phyloP scores from a whole-genome alignment of 2,797 vertebrate genomes.

The Gobio occitaniae region DNA sequence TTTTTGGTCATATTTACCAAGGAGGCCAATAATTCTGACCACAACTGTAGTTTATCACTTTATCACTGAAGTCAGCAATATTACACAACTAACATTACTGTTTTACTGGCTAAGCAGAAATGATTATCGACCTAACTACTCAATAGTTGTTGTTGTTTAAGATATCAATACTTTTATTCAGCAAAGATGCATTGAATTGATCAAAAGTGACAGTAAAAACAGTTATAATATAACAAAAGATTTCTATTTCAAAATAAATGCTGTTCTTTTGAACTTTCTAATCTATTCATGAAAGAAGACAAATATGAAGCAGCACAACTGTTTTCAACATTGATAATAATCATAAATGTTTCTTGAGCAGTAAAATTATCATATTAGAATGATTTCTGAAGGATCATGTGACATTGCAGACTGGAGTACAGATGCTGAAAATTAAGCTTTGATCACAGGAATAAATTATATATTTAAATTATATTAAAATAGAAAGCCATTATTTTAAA shows the following conservation, averaged over 20 bases:
- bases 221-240: background rate
- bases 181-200: background rate
- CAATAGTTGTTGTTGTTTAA: background rate
- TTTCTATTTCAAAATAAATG: background rate
- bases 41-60: too few species aligned
- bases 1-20: too few species aligned
- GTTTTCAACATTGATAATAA: background rate
- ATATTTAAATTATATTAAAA: background rate
- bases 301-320: background rate
- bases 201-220: background rate
- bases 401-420: background rate
- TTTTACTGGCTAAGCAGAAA: background rate
- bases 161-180: rapidly evolving
- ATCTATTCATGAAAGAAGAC: background rate
- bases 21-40: too few species aligned
- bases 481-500: background rate
- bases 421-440: background rate
- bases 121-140: background rate
- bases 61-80: background rate
- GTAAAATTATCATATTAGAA: background rate
- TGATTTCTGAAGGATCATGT: background rate
- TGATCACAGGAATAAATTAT: background rate
- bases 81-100: background rate
- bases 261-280: background rate
- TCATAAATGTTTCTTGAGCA: background rate